These are phyloP conservation scores for Spinus olivaceus DNA, from an alignment of 2,797 vertebrate species.

Conservation along the genomic window DNA sequence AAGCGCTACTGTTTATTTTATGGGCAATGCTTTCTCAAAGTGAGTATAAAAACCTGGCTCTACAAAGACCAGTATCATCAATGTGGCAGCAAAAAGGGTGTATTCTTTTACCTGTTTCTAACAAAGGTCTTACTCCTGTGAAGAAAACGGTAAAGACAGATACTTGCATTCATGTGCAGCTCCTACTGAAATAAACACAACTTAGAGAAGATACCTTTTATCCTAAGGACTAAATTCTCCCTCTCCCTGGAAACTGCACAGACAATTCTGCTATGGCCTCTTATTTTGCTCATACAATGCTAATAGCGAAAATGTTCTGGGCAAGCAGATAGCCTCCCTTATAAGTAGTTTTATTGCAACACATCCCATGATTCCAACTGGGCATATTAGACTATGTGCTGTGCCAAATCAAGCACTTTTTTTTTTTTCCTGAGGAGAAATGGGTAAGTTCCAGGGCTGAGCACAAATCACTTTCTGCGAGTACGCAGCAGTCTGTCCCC, in stretches of 20 bases:
- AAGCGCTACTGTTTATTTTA: neutral
- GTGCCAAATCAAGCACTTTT: neutral
- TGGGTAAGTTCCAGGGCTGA: neutral
- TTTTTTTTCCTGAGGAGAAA: neutral
- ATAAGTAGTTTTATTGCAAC: neutral
- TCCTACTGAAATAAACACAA: slow-evolving; percentile 6
- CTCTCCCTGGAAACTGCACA: neutral
- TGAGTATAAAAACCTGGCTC: neutral
- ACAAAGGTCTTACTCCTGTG: neutral
- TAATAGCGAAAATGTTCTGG: neutral
- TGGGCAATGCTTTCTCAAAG: neutral
- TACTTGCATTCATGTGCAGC: neutral
- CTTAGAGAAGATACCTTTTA: neutral
- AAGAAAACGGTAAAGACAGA: neutral
- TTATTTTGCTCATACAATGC: neutral
- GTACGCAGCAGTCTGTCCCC: neutral
- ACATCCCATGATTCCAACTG: neutral
- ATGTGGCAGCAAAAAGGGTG: neutral
- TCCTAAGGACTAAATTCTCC: neutral
- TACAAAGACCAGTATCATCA: neutral
- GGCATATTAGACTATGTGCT: neutral
- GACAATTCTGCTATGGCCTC: neutral
- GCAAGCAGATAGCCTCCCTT: neutral
- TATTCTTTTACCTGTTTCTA: neutral
- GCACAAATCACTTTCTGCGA: neutral